Conservation (phyloP, 1,140 invertebrate genomes). For the Aradophagus sp. region DNA sequence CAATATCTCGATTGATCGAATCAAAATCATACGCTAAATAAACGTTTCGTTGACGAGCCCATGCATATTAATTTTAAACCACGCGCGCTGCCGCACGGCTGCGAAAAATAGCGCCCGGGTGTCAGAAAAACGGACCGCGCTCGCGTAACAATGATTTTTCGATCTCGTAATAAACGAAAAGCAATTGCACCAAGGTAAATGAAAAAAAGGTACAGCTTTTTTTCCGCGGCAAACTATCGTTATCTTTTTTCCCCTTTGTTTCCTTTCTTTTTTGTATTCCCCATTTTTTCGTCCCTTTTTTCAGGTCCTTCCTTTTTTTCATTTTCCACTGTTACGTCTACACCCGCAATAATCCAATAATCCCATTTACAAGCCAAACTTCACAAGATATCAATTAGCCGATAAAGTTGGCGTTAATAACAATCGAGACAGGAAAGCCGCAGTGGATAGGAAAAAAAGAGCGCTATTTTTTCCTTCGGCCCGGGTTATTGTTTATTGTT, state of each 20-base stretch:
- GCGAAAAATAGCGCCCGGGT: slow-evolving; percentile 36
- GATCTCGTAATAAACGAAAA: slow-evolving; percentile 69
- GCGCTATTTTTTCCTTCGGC: too few species aligned
- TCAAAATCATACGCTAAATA: slow-evolving; percentile 74
- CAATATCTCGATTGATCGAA: slow-evolving; percentile 74
- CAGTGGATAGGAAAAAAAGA: too few species aligned
- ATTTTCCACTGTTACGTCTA: slow-evolving; percentile 18
- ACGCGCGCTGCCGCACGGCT: slow-evolving; percentile 38
- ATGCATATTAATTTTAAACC: slow-evolving; percentile 76
- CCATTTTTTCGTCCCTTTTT: too few species aligned
- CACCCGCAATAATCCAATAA: slow-evolving; percentile 19
- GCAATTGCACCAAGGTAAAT: slow-evolving; percentile 67
- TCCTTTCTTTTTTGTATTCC: slow-evolving; percentile 8
- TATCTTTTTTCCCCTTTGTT: slow-evolving; percentile 25
- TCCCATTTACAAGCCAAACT: slow-evolving; percentile 32
- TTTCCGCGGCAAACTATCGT: slow-evolving; percentile 30
- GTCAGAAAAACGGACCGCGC: slow-evolving; percentile 43
- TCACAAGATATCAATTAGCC: too few species aligned
- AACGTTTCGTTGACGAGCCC: slow-evolving; percentile 70
- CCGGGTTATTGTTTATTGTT: too few species aligned
- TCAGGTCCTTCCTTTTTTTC: slow-evolving; percentile 12
- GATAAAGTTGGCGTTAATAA: too few species aligned
- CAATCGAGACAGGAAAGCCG: too few species aligned
- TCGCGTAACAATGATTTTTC: slow-evolving; percentile 70
- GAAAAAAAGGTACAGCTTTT: slow-evolving; percentile 46